Evolutionary conservation across 2,888 invertebrate species (phyloP).

Genomic region (Eledone cirrhosa): DNA sequence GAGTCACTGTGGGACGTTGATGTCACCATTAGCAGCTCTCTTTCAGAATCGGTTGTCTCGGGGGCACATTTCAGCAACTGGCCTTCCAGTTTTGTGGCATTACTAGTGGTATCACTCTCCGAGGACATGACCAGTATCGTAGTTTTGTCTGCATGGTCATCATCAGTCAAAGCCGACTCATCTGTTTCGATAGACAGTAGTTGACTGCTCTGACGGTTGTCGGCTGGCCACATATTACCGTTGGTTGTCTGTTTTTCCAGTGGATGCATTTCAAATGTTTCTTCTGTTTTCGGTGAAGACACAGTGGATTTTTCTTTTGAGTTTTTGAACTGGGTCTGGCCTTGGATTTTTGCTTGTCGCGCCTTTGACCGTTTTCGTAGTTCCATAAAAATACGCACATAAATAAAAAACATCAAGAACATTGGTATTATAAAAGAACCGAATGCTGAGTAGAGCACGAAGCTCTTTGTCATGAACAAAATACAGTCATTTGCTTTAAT

Average conservation of each 20-base stretch:
- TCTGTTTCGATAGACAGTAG: slow-evolving; percentile 8
- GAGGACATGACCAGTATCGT: background rate
- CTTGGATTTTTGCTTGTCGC: slow-evolving; percentile 41
- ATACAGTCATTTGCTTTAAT: slow-evolving; percentile 60
- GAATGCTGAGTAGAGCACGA: slow-evolving; percentile 65
- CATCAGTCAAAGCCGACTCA: slow-evolving; percentile 19
- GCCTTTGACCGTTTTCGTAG: slow-evolving; percentile 56
- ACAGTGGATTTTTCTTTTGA: background rate
- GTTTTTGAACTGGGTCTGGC: background rate
- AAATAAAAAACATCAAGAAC: slow-evolving; percentile 63
- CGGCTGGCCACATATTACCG: slow-evolving; percentile 9
- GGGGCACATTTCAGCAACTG: background rate
- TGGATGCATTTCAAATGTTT: slow-evolving; percentile 25
- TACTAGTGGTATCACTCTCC: background rate
- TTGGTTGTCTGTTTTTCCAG: slow-evolving; percentile 21
- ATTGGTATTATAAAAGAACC: slow-evolving; percentile 66
- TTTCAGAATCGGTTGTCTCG: slow-evolving; percentile 26
- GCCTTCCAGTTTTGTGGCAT: background rate
- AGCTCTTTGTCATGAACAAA: slow-evolving; percentile 62
- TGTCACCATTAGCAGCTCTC: slow-evolving; percentile 13
- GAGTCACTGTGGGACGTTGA: slow-evolving; percentile 26
- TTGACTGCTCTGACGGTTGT: background rate
- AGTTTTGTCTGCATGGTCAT: slow-evolving; percentile 21
- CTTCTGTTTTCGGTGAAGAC: background rate
- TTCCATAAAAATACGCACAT: slow-evolving; percentile 64